Evolutionary conservation across 2,888 invertebrate species (phyloP).

Genomic region (Atrina japonica): DNA sequence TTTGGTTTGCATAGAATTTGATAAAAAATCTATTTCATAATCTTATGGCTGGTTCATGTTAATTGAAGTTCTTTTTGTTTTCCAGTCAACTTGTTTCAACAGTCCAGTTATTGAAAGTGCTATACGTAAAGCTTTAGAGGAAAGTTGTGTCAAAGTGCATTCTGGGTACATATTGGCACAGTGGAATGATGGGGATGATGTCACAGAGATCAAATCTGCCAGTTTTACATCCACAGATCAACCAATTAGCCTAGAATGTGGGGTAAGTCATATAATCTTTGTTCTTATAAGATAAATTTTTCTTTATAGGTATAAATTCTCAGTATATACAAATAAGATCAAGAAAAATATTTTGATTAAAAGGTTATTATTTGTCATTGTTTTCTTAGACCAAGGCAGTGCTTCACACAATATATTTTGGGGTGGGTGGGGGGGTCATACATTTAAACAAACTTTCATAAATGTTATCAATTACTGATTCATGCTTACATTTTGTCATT

Average conservation of each 20-base stretch:
- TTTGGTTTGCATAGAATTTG: too few species aligned
- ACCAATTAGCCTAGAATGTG: conserved; percentile 70
- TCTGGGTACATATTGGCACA: conserved; percentile 72
- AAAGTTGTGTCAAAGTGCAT: conserved; percentile 70
- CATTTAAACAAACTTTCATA: too few species aligned
- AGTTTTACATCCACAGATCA: conserved; percentile 69
- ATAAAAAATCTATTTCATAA: too few species aligned
- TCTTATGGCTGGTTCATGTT: too few species aligned
- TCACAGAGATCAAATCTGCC: conserved; percentile 61
- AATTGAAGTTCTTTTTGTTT: too few species aligned
- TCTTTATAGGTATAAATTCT: too few species aligned
- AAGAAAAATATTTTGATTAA: not conserved
- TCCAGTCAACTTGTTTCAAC: conserved; percentile 76
- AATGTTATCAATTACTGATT: too few species aligned
- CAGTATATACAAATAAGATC: not conserved
- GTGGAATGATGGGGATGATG: conserved; percentile 74
- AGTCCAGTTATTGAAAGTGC: conserved; percentile 72
- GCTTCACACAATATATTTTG: too few species aligned
- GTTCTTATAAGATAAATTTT: too few species aligned
- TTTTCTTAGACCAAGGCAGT: too few species aligned
- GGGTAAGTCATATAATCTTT: conserved; percentile 58
- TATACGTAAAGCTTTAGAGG: conserved; percentile 62
- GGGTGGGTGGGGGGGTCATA: too few species aligned
- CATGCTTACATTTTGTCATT: too few species aligned
- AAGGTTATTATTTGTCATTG: not conserved